phyloP scores from a whole-genome alignment of 1,140 invertebrate genomes.

The Panulirus ornatus region DNA sequence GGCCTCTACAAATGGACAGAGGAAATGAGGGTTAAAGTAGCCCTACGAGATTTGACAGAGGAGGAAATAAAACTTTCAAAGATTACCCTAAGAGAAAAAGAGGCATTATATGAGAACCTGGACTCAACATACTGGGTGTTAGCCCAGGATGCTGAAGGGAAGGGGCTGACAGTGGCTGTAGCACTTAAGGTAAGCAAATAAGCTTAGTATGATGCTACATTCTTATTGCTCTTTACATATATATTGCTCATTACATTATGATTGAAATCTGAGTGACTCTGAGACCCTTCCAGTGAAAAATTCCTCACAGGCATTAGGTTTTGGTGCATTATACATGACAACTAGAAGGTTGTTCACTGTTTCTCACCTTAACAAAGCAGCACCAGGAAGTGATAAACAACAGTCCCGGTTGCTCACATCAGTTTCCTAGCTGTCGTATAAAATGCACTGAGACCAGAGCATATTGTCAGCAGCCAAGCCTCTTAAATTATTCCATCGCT shows the following conservation, averaged over 20 bases:
- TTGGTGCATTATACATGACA: too few species aligned
- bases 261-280: neutral
- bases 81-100: conserved; percentile 47
- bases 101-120: conserved; percentile 48
- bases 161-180: conserved; percentile 51
- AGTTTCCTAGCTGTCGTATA: too few species aligned
- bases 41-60: conserved; percentile 25
- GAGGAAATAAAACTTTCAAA: conserved; percentile 40
- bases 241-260: neutral
- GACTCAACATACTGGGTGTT: conserved; percentile 60
- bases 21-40: conserved; percentile 50
- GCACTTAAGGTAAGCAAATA: conserved; percentile 42
- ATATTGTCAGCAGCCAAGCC: too few species aligned
- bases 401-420: too few species aligned
- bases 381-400: too few species aligned
- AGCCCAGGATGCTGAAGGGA: conserved; percentile 54
- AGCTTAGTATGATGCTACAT: neutral
- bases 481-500: too few species aligned
- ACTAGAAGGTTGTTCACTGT: too few species aligned
- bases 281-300: too few species aligned
- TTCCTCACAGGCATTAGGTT: too few species aligned
- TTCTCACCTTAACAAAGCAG: too few species aligned
- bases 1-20: conserved; percentile 61
- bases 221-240: neutral
- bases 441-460: too few species aligned